phyloP scores from a whole-genome alignment of 2,888 invertebrate species.

The Heteropelma amictum region DNA sequence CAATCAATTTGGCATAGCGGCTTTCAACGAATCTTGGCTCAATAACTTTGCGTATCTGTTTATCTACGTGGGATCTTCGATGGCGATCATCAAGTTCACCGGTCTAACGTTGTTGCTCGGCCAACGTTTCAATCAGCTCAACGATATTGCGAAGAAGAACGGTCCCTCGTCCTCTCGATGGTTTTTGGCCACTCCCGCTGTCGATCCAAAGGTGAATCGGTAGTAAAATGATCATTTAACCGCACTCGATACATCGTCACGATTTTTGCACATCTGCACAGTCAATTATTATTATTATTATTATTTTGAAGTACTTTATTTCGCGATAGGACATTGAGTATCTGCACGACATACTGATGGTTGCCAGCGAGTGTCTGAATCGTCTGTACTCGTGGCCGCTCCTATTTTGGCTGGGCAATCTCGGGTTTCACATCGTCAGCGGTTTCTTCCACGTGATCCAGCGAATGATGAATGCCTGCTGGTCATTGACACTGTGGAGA shows the following conservation, averaged over 20 bases:
- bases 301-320: background rate
- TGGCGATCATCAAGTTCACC: slow-evolving; percentile 66
- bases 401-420: slow-evolving; percentile 69
- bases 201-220: slow-evolving; percentile 30
- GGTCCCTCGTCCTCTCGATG: slow-evolving; percentile 37
- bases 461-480: slow-evolving; percentile 43
- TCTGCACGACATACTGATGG: slow-evolving; percentile 68
- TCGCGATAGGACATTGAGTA: slow-evolving; percentile 60
- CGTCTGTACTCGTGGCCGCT: slow-evolving; percentile 67
- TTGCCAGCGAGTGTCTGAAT: slow-evolving; percentile 64
- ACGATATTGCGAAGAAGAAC: slow-evolving; percentile 62
- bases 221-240: too few species aligned
- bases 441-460: slow-evolving; percentile 67
- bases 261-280: too few species aligned
- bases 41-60: slow-evolving; percentile 67
- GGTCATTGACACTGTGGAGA: background rate
- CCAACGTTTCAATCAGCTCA: slow-evolving; percentile 70
- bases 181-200: slow-evolving; percentile 19
- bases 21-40: slow-evolving; percentile 65
- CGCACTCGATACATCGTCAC: too few species aligned
- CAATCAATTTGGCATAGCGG: slow-evolving; percentile 67
- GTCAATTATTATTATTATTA: background rate
- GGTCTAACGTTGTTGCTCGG: slow-evolving; percentile 67
- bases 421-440: slow-evolving; percentile 67
- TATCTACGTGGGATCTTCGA: slow-evolving; percentile 64